phyloP scores from a whole-genome alignment of 1,140 invertebrate genomes.

The Bombus polaris region DNA sequence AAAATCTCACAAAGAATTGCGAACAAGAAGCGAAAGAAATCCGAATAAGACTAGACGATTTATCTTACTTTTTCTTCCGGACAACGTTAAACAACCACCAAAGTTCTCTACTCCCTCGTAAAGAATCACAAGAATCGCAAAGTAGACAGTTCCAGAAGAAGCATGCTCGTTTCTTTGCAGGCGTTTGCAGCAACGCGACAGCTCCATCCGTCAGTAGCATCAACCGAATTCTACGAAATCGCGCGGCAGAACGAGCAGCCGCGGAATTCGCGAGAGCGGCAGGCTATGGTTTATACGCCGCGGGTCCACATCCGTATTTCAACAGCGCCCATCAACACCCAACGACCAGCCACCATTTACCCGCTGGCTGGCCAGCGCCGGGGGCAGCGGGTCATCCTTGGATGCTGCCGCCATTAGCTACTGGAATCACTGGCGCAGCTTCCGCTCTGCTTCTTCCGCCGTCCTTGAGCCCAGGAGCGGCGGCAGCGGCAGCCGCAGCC shows the following conservation, averaged over 20 bases:
- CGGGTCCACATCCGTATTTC: conserved; percentile 87
- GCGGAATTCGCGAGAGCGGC: conserved; percentile 96
- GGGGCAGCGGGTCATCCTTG: conserved; percentile 79
- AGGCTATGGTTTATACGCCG: conserved; percentile 91
- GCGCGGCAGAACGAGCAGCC: conserved; percentile 95
- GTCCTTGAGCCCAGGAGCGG: conserved; percentile 78
- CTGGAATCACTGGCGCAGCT: conserved; percentile 80
- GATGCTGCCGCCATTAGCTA: conserved; percentile 81
- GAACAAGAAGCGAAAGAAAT: too few species aligned
- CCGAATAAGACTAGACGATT: too few species aligned
- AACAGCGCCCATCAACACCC: conserved; percentile 75
- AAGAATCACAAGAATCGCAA: neutral
- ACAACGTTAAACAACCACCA: too few species aligned
- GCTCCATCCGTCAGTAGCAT: conserved; percentile 96
- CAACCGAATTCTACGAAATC: conserved; percentile 94
- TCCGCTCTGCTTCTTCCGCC: conserved; percentile 81
- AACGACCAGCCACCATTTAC: conserved; percentile 80
- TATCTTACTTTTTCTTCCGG: too few species aligned
- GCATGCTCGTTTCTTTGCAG: conserved; percentile 77
- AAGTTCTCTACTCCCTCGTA: too few species aligned
- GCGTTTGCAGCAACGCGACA: conserved; percentile 95
- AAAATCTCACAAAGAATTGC: too few species aligned
- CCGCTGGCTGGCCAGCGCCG: conserved; percentile 79
- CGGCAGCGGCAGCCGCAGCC: conserved; percentile 79
- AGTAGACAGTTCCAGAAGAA: neutral